These are phyloP conservation scores for Dryobates pubescens DNA, from an alignment of 2,797 vertebrate species.

Conservation along the genomic window DNA sequence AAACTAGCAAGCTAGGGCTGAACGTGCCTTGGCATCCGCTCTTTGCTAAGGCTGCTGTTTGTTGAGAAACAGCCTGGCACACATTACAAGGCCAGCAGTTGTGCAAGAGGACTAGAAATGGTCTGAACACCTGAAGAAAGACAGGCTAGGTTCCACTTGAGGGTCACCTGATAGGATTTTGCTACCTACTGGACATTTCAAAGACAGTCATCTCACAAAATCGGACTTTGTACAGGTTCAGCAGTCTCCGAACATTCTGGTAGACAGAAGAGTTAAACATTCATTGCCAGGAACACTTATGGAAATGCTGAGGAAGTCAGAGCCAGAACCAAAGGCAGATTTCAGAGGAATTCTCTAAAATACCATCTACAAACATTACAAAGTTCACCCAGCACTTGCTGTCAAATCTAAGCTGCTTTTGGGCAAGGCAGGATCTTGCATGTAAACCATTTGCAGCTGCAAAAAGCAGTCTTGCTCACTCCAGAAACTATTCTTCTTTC, in stretches of 20 bases:
- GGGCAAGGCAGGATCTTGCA: slow-evolving; percentile 20
- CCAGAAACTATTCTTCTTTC: slow-evolving; percentile 15
- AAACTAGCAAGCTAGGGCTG: slow-evolving; percentile 37
- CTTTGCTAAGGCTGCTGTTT: slow-evolving; percentile 17
- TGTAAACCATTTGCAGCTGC: slow-evolving; percentile 47
- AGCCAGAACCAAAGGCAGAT: slow-evolving; percentile 29
- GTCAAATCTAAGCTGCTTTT: slow-evolving; percentile 45
- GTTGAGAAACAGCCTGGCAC: not conserved
- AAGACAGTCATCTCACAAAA: not conserved
- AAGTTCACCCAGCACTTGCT: slow-evolving; percentile 44
- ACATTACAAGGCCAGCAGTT: not conserved
- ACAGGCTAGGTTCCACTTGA: not conserved
- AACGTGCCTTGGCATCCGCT: not conserved
- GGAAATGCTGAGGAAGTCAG: not conserved
- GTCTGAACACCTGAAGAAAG: not conserved
- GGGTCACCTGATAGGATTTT: not conserved
- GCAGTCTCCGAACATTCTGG: not conserved
- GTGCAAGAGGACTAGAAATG: not conserved
- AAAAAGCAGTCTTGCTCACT: not conserved
- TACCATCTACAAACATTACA: not conserved
- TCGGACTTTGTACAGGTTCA: not conserved
- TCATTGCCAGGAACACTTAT: not conserved
- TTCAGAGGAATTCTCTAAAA: slow-evolving; percentile 39
- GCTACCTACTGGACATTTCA: not conserved
- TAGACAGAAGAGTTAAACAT: slow-evolving; percentile 41